Percentiles rank a stretch among this genome's conserved stretches.
Evolutionary conservation across 1,140 invertebrate genomes (phyloP).

Genomic region (Leptopilina clavipes): DNA sequence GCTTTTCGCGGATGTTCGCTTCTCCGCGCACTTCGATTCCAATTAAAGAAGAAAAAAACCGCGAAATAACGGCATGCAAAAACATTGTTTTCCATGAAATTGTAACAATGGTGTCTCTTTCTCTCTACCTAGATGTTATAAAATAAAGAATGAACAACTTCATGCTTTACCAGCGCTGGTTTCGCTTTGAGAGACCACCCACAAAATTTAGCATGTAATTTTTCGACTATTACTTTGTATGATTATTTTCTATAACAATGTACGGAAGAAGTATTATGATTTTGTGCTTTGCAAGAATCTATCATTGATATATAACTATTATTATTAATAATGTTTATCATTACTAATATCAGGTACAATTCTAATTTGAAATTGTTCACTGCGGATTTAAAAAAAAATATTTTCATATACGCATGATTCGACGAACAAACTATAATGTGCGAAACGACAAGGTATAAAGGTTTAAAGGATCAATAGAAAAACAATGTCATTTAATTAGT

Average conservation of each 20-base stretch:
- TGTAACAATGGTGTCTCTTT: neutral
- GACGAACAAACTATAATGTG: neutral
- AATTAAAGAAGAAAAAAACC: slow-evolving; percentile 15
- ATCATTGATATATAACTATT: neutral
- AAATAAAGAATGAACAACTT: slow-evolving; percentile 2
- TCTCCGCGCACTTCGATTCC: slow-evolving; percentile 28
- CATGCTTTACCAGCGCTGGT: neutral
- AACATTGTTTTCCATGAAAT: slow-evolving; percentile 28
- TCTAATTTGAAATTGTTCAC: no score
- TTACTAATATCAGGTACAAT: no score
- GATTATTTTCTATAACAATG: neutral
- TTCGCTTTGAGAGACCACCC: neutral
- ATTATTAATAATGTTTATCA: neutral
- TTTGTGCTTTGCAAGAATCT: neutral
- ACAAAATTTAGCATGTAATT: slow-evolving; percentile 15
- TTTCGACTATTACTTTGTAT: neutral
- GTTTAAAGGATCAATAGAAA: neutral
- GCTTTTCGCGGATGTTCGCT: slow-evolving; percentile 48
- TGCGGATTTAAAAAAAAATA: neutral
- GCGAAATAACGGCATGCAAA: slow-evolving; percentile 28
- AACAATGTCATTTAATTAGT: neutral
- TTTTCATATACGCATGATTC: neutral
- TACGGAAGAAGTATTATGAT: neutral
- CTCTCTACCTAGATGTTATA: neutral
- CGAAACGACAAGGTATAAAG: neutral